Evolutionary conservation across 2,113 vertebrate genomes (phyloP), one percentile per base, ranked within the genome.

Genomic region (Perca flavescens): DNA sequence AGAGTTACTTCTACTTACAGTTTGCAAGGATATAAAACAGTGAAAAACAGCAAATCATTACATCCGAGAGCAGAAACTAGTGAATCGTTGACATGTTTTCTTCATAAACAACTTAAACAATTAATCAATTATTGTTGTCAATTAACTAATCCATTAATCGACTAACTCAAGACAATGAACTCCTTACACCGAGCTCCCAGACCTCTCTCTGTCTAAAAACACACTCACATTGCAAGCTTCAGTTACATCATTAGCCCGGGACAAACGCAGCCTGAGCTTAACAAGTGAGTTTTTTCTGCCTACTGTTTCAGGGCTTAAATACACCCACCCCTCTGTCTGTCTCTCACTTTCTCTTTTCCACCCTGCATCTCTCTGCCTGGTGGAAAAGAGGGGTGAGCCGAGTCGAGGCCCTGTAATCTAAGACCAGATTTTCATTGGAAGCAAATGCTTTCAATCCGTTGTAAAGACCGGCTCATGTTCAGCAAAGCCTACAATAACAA

Each of bases 361-460:
- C 72, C 75, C 65, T 31, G 14, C 68, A 46, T 72, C 72, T 87
- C 87, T 73, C 79, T 57, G 76, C 62, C 87, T 75, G 89, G 94
- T 96, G 96, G 96, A 96, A 96, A 95, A 96, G 96, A 96, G 95
- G 96, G 96, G 95, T 95, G 85, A 89, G 88, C 61, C 36, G 63
- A 84, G 92, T 95, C 94, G 94, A 96, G 96, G 96, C 94, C 95
- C 95, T 98, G 98, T 98, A 99, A 99, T 99, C 97, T 96, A 97
- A 99, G 96, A 99, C 96, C 97, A 96, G 96, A 97, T 99, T 99
- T 98, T 99, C 97, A 99, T 99, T 99, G 97, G 97, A 98, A 99
- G 97, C 97, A 99, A 99, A 99, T 99, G 98, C 97, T 97, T 96
- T 96, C 96, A 98, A 98, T 99, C 97, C 97, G 96, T 96, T 95